Percentiles rank a stretch among this genome's conserved stretches.
Conservation (phyloP, 2,888 invertebrate genomes). For the Litoditis marina region DNA sequence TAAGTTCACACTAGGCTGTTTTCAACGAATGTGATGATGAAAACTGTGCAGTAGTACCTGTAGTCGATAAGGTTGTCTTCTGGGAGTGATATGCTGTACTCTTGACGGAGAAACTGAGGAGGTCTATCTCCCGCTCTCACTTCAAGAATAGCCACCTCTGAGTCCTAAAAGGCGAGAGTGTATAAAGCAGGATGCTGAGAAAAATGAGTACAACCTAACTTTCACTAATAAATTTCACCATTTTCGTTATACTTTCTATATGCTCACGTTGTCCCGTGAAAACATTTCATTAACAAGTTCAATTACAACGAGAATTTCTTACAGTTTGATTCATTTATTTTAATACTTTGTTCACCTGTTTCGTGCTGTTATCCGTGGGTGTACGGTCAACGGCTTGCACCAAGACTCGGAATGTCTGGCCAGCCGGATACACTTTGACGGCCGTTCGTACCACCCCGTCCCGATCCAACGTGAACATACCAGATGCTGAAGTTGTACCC, state of each 20-base stretch:
- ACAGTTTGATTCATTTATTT: background rate
- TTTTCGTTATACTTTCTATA: too few relatives aligned
- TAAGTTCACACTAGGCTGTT: too few relatives aligned
- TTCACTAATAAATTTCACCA: too few relatives aligned
- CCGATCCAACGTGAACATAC: conserved; percentile 51
- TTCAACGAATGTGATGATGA: background rate
- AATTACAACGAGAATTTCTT: too few relatives aligned
- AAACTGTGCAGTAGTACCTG: conserved; percentile 61
- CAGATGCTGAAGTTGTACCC: conserved; percentile 54
- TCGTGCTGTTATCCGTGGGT: conserved; percentile 30
- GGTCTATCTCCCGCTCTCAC: conserved; percentile 76
- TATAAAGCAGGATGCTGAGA: too few relatives aligned
- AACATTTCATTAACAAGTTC: too few relatives aligned
- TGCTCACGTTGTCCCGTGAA: too few relatives aligned
- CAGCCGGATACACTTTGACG: conserved; percentile 38
- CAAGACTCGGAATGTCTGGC: conserved; percentile 40
- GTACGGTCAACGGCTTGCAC: conserved; percentile 53
- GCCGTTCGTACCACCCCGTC: conserved; percentile 54
- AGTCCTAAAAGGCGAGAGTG: conserved; percentile 22
- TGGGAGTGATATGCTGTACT: conserved; percentile 89
- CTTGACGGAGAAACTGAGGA: conserved; percentile 93
- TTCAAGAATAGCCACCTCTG: conserved; percentile 61
- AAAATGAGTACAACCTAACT: too few relatives aligned
- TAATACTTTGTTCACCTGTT: conserved; percentile 15
- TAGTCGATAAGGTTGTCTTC: conserved; percentile 93